Evolutionary conservation across 2,797 vertebrate species (phyloP).

Genomic region (Thamnophis elegans): DNA sequence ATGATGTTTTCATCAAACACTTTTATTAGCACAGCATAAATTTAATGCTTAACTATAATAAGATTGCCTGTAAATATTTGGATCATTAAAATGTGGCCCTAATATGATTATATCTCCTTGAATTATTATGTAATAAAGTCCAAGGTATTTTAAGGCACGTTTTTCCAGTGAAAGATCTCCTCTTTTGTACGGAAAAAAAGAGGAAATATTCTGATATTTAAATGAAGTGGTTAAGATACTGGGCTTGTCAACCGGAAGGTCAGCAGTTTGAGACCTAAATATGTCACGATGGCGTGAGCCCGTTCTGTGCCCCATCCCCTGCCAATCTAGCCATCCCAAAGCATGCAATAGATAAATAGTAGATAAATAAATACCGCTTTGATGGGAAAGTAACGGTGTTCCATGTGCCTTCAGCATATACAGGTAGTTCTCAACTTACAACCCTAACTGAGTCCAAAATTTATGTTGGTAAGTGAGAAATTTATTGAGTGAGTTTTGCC

Average conservation of each 20-base stretch:
- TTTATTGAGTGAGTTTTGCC: too few species aligned
- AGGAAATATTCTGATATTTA: neutral
- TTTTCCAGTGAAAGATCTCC: neutral
- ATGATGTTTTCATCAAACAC: neutral
- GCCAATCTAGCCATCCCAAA: too few species aligned
- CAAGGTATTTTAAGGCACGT: neutral
- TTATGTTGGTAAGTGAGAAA: too few species aligned
- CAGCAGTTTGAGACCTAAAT: neutral
- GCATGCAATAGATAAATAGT: too few species aligned
- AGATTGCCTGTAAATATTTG: neutral
- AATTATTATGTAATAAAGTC: neutral
- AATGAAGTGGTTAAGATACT: neutral
- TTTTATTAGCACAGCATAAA: neutral
- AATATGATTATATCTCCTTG: neutral
- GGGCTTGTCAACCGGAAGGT: neutral
- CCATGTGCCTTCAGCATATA: too few species aligned
- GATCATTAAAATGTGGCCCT: neutral
- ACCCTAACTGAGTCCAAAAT: too few species aligned
- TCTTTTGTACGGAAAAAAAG: neutral
- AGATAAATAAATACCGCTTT: too few species aligned
- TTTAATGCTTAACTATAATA: neutral
- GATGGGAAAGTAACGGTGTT: too few species aligned
- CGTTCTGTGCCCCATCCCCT: neutral
- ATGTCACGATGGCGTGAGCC: neutral
- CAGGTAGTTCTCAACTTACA: too few species aligned